These are phyloP conservation scores for Zoanthus gigantus DNA, from an alignment of 92 coral and sea anemone genomes.

Conservation along the genomic window DNA sequence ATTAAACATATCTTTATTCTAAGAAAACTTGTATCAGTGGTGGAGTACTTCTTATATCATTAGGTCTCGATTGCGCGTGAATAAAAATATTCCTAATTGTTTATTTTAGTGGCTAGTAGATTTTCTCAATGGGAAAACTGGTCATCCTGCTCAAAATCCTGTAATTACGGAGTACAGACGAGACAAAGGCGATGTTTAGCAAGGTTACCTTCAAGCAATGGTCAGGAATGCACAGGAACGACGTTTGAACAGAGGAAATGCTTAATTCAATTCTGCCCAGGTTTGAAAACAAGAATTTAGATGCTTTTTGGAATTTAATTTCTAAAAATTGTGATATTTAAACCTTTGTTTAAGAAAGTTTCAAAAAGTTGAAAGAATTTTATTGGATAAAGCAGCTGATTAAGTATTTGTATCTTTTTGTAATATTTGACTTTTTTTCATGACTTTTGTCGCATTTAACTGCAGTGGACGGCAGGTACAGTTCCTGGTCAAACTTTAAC, in stretches of 20 bases:
- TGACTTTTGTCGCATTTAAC: neutral
- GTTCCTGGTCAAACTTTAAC: conserved; percentile 75
- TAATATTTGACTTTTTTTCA: neutral
- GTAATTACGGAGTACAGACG: conserved; percentile 29
- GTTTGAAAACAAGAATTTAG: neutral
- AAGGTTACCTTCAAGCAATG: neutral
- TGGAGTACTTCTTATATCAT: neutral
- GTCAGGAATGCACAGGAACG: neutral
- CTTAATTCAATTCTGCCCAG: conserved; percentile 42
- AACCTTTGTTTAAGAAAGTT: neutral
- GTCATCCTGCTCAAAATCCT: conserved; percentile 34
- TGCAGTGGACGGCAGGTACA: conserved; percentile 75
- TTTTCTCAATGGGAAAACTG: conserved; percentile 41
- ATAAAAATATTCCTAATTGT: too few relatives aligned
- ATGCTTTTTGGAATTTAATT: neutral
- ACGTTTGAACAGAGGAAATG: conserved; percentile 17
- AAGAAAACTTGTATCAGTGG: too few relatives aligned
- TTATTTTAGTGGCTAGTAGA: neutral
- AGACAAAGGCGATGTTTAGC: conserved; percentile 10
- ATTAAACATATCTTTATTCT: too few relatives aligned
- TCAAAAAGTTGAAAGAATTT: neutral
- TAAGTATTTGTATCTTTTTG: neutral
- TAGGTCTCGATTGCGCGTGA: neutral
- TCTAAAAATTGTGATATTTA: neutral
- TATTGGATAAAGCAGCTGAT: neutral